phyloP scores from a whole-genome alignment of 2,888 invertebrate genomes.

The Colostygia pectinataria region DNA sequence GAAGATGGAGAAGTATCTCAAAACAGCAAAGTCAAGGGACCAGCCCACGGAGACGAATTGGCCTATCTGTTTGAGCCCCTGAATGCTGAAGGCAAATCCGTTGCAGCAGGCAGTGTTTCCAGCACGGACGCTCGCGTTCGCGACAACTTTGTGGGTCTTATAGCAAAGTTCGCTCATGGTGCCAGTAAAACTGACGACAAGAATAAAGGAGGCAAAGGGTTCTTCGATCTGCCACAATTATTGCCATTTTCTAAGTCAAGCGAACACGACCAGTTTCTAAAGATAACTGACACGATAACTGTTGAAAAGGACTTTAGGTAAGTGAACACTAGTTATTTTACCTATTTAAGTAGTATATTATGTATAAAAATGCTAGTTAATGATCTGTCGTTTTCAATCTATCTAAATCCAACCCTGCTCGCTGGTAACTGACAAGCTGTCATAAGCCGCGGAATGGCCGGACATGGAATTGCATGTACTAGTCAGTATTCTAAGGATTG shows the following conservation, averaged over 20 bases:
- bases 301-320: constrained; percentile 69
- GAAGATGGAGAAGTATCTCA: constrained; percentile 38
- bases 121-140: constrained; percentile 85
- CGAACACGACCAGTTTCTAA: constrained; percentile 66
- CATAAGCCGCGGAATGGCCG: too few species aligned
- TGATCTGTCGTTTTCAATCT: too few species aligned
- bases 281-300: constrained; percentile 55
- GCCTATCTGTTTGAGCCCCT: constrained; percentile 87
- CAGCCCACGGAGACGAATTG: constrained; percentile 88
- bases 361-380: too few species aligned
- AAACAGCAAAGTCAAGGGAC: constrained; percentile 52
- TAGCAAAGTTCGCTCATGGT: constrained; percentile 86
- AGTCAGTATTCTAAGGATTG: too few species aligned
- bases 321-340: constrained; percentile 1
- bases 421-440: too few species aligned
- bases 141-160: constrained; percentile 85
- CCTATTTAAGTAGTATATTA: too few species aligned
- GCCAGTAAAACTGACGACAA: constrained; percentile 31
- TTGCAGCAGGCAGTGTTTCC: constrained; percentile 59
- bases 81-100: constrained; percentile 82
- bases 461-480: too few species aligned
- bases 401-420: too few species aligned
- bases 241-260: constrained; percentile 49
- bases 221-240: constrained; percentile 41
- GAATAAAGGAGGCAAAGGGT: constrained; percentile 35